Percentiles rank a stretch among this genome's conserved stretches.
These are phyloP conservation scores for Stenichneumon culpator DNA, from an alignment of 2,888 invertebrate genomes.

Conservation along the genomic window DNA sequence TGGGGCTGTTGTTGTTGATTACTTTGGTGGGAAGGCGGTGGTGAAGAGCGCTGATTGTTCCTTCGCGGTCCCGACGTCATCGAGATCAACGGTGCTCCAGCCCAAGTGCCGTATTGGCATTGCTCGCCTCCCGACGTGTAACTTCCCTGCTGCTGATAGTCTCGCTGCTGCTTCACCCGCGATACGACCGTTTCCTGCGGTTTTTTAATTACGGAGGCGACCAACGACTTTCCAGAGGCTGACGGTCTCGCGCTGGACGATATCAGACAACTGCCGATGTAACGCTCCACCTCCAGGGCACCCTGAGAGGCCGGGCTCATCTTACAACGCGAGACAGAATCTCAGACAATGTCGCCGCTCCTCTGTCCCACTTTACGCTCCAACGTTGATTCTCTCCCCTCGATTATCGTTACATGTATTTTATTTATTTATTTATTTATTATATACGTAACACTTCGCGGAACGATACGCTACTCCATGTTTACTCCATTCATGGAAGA, in stretches of 20 bases:
- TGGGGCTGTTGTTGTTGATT: conserved; percentile 64
- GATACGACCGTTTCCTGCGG: conserved; percentile 59
- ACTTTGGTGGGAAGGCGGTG: conserved; percentile 75
- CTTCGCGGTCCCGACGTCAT: conserved; percentile 89
- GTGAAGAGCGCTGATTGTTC: conserved; percentile 79
- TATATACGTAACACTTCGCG: conserved; percentile 26
- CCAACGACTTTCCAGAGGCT: conserved; percentile 64
- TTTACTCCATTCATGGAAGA: conserved; percentile 39
- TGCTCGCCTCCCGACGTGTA: conserved; percentile 70
- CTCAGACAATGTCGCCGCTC: conserved; percentile 82
- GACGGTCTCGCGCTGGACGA: conserved; percentile 83
- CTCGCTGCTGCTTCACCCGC: conserved; percentile 66
- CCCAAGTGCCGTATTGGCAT: conserved; percentile 88
- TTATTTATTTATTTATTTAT: not conserved
- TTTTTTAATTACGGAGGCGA: conserved; percentile 65
- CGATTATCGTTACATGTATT: not conserved
- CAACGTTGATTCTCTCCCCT: not conserved
- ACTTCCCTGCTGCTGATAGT: conserved; percentile 69
- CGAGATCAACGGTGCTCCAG: conserved; percentile 93
- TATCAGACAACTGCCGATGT: conserved; percentile 88
- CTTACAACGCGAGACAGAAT: conserved; percentile 83
- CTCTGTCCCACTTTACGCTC: not conserved
- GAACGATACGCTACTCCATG: conserved; percentile 34
- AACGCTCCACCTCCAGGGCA: conserved; percentile 88
- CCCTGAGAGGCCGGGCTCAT: conserved; percentile 91